Percentiles rank a stretch among this genome's conserved stretches.
Conservation (phyloP, 2,797 vertebrate genomes). For the Phoebastria nigripes region DNA sequence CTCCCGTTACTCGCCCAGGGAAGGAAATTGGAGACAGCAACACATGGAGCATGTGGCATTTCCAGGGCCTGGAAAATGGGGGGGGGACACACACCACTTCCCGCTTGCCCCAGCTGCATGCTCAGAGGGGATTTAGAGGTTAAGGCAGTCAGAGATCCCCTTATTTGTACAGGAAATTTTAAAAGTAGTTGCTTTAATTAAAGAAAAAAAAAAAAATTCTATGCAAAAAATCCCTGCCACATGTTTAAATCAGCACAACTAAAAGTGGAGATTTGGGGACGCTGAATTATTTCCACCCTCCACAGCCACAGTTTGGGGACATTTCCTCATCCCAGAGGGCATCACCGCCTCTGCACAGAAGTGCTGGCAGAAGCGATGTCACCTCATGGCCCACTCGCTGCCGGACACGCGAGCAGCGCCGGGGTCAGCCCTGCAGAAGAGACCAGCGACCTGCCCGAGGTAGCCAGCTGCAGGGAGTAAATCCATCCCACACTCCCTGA, state of each 20-base stretch:
- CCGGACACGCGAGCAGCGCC: rapidly evolving
- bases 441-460: not conserved
- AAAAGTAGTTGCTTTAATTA: rapidly evolving
- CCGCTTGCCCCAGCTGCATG: not conserved
- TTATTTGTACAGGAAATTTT: not conserved
- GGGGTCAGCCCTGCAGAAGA: not conserved
- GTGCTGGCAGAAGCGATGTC: not conserved
- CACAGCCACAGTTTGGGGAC: not conserved
- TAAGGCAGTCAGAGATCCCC: not conserved
- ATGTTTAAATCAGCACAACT: not conserved
- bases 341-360: not conserved
- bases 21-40: conserved; percentile 18
- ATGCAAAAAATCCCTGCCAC: not conserved
- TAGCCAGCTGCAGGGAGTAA: not conserved
- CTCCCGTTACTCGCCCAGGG: not conserved
- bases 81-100: not conserved
- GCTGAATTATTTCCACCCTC: not conserved
- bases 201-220: not conserved
- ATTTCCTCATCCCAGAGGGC: not conserved
- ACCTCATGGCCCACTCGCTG: rapidly evolving
- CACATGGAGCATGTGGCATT: not conserved
- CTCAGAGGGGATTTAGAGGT: not conserved
- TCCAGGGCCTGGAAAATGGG: not conserved
- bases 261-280: not conserved
- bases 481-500: rapidly evolving